phyloP scores from a whole-genome alignment of 2,888 invertebrate genomes.

The Acronicta aceris region DNA sequence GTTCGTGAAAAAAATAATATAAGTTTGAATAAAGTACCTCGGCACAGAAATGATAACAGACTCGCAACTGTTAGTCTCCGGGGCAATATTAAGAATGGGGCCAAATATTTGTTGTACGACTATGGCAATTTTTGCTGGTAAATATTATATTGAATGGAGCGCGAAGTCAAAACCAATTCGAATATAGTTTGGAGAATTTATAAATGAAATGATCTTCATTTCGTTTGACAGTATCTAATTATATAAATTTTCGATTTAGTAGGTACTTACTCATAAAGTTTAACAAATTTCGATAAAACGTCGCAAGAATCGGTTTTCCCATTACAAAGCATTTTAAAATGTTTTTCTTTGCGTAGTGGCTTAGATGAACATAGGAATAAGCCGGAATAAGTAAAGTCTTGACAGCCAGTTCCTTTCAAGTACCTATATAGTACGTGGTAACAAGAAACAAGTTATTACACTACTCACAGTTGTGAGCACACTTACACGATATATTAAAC shows the following conservation, averaged over 20 bases:
- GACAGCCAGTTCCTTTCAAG: neutral
- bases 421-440: neutral
- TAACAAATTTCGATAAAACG: too few relatives aligned
- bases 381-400: too few relatives aligned
- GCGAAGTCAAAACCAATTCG: conserved; percentile 5
- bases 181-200: neutral
- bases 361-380: too few relatives aligned
- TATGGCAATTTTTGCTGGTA: conserved; percentile 10
- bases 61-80: conserved; percentile 23
- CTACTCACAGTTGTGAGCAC: neutral
- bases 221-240: too few relatives aligned
- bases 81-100: conserved; percentile 24
- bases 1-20: conserved; percentile 22
- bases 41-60: conserved; percentile 20
- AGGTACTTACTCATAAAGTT: too few relatives aligned
- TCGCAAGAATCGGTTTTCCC: too few relatives aligned
- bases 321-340: too few relatives aligned
- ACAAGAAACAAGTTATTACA: neutral
- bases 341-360: too few relatives aligned
- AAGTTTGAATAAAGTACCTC: conserved; percentile 27
- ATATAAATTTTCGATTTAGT: too few relatives aligned
- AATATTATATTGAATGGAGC: conserved; percentile 21
- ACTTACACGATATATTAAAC: conserved; percentile 9
- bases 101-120: conserved; percentile 18
- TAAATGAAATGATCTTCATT: too few relatives aligned